Conservation (phyloP, 53 echinoderm and acorn worm genomes). For the Apostichopus leukothele region DNA sequence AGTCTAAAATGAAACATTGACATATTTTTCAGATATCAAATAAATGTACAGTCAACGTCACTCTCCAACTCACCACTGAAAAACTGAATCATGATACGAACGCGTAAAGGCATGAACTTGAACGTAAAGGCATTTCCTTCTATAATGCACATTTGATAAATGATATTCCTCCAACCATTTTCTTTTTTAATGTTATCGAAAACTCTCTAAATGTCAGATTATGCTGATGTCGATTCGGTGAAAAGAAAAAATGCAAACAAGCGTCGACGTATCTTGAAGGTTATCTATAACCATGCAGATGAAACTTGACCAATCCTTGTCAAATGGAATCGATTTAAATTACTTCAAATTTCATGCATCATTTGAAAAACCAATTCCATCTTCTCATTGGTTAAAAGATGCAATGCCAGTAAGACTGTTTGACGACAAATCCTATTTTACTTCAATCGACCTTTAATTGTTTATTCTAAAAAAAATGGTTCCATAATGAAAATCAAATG, state of each 20-base stretch:
- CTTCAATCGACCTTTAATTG: too few relatives aligned
- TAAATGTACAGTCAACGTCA: too few relatives aligned
- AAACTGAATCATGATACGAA: too few relatives aligned
- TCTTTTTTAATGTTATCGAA: neutral
- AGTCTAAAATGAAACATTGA: too few relatives aligned
- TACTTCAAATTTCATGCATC: constrained; percentile 21
- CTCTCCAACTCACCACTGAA: too few relatives aligned
- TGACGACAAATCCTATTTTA: too few relatives aligned
- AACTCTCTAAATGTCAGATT: neutral
- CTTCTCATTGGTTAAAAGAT: neutral
- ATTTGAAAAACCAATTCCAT: neutral
- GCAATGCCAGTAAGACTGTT: neutral
- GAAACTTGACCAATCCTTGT: constrained; percentile 8
- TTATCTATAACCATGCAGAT: neutral
- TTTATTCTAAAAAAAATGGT: too few relatives aligned
- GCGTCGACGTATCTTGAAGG: neutral
- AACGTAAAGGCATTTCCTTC: neutral
- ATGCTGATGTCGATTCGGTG: neutral
- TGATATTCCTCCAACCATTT: neutral
- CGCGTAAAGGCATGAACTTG: neutral
- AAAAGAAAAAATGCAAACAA: neutral
- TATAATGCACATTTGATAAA: neutral
- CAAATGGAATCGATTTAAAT: constrained; percentile 29
- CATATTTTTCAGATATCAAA: too few relatives aligned
- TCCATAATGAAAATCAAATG: too few relatives aligned